phyloP scores from a whole-genome alignment of 2,113 vertebrate species.

The Gasterosteus nipponicus region DNA sequence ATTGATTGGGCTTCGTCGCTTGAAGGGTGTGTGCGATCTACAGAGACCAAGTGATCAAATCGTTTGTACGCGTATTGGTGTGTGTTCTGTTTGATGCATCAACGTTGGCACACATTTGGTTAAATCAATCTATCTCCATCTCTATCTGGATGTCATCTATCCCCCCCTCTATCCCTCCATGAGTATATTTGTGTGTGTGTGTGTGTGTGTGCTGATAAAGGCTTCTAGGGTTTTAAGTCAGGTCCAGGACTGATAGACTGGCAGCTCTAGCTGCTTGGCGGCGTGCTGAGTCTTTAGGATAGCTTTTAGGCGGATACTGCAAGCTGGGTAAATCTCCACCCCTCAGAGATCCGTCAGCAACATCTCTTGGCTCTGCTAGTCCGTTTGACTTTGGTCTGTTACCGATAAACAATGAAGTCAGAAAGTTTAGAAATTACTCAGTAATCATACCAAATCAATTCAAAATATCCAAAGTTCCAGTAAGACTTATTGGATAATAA shows the following conservation, averaged over 20 bases:
- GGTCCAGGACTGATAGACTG: constrained; percentile 4
- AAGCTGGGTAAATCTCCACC: constrained; percentile 10
- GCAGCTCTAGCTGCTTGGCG: background rate
- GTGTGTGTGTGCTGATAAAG: background rate
- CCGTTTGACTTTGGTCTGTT: background rate
- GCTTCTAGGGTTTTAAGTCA: constrained; percentile 9
- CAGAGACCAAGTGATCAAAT: background rate
- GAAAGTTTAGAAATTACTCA: background rate
- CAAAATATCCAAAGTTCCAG: background rate
- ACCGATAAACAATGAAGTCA: background rate
- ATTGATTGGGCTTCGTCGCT: constrained; percentile 69
- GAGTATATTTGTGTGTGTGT: background rate
- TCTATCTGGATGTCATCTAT: background rate
- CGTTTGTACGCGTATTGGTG: constrained; percentile 17
- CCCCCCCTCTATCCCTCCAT: background rate
- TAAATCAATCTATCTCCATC: constrained; percentile 1
- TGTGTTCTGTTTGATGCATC: constrained; percentile 26
- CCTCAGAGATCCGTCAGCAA: constrained; percentile 11
- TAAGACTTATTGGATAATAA: background rate
- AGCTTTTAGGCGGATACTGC: background rate
- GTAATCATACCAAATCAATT: background rate
- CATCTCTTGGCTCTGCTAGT: background rate
- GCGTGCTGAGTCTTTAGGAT: constrained; percentile 30
- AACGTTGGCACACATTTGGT: constrained; percentile 30
- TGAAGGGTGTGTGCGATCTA: constrained; percentile 5